Base-by-base conservation (phyloP, 64 coral and sea anemone species). In the Orbicella faveolata region DNA sequence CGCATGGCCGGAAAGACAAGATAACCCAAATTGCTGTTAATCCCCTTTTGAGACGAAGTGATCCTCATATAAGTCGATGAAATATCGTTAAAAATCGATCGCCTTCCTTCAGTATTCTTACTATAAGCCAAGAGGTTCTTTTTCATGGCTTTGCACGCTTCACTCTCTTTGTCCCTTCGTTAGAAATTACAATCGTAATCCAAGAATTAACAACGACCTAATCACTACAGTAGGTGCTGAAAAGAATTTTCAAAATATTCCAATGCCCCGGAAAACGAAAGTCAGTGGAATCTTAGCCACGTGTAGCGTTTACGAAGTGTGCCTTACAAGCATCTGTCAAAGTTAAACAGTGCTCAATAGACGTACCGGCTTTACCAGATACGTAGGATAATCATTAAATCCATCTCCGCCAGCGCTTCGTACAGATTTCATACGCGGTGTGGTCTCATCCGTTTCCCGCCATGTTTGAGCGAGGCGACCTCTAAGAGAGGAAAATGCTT, bases 291-390 rank as follows among this genome's bases (percentile, higher is more conserved):
- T 68, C 33, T 67, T 0, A 85, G 52, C 10, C 65, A 72, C 36
- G 63, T 33, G 10, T 26, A 59, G 55, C 55, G 55, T 59, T 59
- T 59, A 59, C 10, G 0, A 14, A 33, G 67, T 26, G 52, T 85
- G 20, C n/a, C 73, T 72, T 44, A 30, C 36, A 52, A 19, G 21
- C 65, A 85, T 85, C 64, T 39, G 82, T 85, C 82, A 72, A 85
- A 21, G 2, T 72, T 14, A 52, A 78, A 78, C 41, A n/a, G 75
- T 44, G 9, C 37, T 78, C 15, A 74, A 74, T 13, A 52, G 36
- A n/a, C 67, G 25, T n/a, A 21, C 67, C 67, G 21, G 67, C 30
- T 70, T 23, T 70, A 70, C 23, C 67, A 70, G 67, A 26, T 70
- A 70, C n/a, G 44, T 11, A 11, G 21, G 23, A 70, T 70, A 25